Evolutionary conservation across 1,140 invertebrate species (phyloP).

Genomic region (Neodiprion virginianus): DNA sequence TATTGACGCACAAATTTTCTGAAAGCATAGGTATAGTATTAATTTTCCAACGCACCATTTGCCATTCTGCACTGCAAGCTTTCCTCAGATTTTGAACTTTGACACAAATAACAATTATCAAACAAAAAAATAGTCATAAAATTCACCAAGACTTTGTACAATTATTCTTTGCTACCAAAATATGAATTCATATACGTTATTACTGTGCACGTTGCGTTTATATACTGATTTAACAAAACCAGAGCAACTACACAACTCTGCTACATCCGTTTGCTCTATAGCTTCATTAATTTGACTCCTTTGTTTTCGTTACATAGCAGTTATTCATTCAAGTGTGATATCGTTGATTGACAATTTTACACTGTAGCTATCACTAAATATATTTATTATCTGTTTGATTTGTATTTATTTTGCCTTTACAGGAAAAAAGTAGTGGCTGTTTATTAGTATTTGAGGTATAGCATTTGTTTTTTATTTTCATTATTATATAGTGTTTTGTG

Average conservation of each 20-base stretch:
- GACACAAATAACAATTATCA: no score
- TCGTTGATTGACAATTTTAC: background rate
- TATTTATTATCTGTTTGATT: slow-evolving; percentile 22
- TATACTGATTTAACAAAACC: background rate
- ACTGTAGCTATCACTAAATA: background rate
- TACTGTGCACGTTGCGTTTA: background rate
- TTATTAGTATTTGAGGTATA: slow-evolving; percentile 50
- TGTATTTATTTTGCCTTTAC: slow-evolving; percentile 46
- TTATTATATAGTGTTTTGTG: slow-evolving; percentile 37
- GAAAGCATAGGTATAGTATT: no score
- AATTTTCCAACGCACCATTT: no score
- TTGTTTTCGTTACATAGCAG: background rate
- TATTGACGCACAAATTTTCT: no score
- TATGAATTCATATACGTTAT: no score
- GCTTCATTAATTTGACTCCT: background rate
- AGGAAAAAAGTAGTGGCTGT: slow-evolving; percentile 50
- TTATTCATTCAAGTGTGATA: no score
- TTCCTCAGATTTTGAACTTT: no score
- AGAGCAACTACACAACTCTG: background rate
- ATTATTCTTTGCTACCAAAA: no score
- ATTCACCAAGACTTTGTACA: no score
- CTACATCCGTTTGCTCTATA: slow-evolving; percentile 2
- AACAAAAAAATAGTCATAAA: no score
- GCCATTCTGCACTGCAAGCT: no score
- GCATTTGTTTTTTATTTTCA: slow-evolving; percentile 41